phyloP scores from a whole-genome alignment of 2,113 vertebrate species.

The Cacatua alba region DNA sequence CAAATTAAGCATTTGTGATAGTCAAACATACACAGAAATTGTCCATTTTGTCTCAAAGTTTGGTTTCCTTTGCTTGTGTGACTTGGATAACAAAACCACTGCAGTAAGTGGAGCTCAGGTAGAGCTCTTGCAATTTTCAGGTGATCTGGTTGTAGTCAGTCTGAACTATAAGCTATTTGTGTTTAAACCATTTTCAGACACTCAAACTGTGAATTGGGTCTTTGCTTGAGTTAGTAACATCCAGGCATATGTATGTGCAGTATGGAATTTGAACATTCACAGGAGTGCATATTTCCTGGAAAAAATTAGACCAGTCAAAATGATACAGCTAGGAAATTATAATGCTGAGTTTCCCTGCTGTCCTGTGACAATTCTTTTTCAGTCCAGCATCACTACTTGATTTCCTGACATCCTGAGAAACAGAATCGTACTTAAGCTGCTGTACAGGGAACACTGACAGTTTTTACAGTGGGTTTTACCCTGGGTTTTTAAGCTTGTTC shows the following conservation, averaged over 20 bases:
- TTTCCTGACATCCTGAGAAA: neutral
- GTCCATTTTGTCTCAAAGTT: neutral
- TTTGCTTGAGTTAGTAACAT: neutral
- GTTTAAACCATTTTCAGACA: neutral
- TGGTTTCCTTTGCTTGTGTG: neutral
- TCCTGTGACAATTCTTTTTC: neutral
- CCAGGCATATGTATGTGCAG: neutral
- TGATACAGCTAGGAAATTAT: neutral
- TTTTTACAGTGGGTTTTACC: neutral
- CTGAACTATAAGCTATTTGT: neutral
- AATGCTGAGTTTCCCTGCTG: slow-evolving; percentile 3
- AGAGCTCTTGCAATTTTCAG: neutral
- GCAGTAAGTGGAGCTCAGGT: neutral
- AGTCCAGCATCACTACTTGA: neutral
- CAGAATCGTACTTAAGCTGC: neutral
- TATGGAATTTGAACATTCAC: neutral
- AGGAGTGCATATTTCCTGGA: neutral
- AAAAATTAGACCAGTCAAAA: neutral
- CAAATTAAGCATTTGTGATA: neutral
- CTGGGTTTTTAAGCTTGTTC: neutral
- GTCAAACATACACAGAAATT: neutral
- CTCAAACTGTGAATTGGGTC: neutral
- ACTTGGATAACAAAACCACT: neutral
- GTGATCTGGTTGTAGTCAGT: neutral
- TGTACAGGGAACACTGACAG: neutral